These are phyloP conservation scores for Papilio helenus DNA, from an alignment of 1,140 invertebrate genomes.

Conservation along the genomic window DNA sequence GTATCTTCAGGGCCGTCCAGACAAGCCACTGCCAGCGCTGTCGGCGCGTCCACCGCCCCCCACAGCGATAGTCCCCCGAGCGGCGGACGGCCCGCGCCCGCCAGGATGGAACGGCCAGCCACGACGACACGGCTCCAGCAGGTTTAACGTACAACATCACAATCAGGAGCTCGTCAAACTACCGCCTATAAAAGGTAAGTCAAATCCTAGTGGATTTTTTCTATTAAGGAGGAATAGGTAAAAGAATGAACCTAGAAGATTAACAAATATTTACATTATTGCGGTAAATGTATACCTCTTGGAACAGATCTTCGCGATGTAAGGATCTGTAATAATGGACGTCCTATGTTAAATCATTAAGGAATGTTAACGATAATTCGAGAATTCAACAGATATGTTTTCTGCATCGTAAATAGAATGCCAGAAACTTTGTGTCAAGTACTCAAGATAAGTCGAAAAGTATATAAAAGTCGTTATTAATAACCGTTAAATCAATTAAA, in stretches of 20 bases:
- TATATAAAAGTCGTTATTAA: neutral
- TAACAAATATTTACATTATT: too few species aligned
- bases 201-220: too few species aligned
- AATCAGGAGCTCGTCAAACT: constrained; percentile 78
- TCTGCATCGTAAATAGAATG: neutral
- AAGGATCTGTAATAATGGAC: too few species aligned
- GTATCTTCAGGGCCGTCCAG: constrained; percentile 62
- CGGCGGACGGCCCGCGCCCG: constrained; percentile 67
- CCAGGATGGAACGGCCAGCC: constrained; percentile 76
- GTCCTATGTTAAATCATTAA: too few species aligned
- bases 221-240: too few species aligned
- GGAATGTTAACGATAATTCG: too few species aligned
- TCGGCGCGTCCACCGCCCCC: constrained; percentile 69
- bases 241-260: too few species aligned
- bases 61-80: constrained; percentile 68
- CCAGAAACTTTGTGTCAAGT: neutral
- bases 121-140: constrained; percentile 69
- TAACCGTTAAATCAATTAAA: constrained; percentile 16
- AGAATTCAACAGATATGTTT: neutral
- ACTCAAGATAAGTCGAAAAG: neutral
- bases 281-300: too few species aligned
- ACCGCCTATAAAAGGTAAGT: constrained; percentile 74
- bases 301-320: too few species aligned
- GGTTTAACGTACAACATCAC: constrained; percentile 73
- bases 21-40: constrained; percentile 61